Percentiles rank a stretch among this genome's conserved stretches.
These are phyloP conservation scores for Malthinus flaveolus DNA, from an alignment of 2,888 invertebrate species.

Conservation along the genomic window DNA sequence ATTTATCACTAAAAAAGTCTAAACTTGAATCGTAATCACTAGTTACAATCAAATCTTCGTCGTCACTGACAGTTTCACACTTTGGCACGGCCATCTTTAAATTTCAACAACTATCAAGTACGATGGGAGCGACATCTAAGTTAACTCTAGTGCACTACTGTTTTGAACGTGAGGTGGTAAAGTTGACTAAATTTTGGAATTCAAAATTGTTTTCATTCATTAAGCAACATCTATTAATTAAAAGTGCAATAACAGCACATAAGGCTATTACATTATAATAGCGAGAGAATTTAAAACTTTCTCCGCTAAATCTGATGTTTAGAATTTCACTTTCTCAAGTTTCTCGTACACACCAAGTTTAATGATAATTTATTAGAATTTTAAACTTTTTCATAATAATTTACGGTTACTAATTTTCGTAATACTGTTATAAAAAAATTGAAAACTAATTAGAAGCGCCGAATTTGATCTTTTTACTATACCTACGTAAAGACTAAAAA, in stretches of 20 bases:
- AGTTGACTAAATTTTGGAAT: background rate
- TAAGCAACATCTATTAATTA: background rate
- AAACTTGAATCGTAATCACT: constrained; percentile 54
- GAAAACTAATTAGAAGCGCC: too few relatives aligned
- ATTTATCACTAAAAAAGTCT: constrained; percentile 61
- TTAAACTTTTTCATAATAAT: background rate
- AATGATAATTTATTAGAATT: constrained; percentile 8
- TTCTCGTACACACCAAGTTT: constrained; percentile 25
- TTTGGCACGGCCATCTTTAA: constrained; percentile 31
- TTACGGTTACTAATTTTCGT: background rate
- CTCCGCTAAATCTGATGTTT: constrained; percentile 11
- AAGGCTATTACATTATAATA: constrained; percentile 12
- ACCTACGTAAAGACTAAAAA: too few relatives aligned
- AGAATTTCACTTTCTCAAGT: constrained; percentile 24
- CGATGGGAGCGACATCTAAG: too few relatives aligned
- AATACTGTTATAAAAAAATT: too few relatives aligned
- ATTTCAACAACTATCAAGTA: constrained; percentile 6
- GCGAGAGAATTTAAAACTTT: constrained; percentile 17
- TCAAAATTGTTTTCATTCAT: background rate
- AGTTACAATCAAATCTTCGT: constrained; percentile 37
- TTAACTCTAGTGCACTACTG: background rate
- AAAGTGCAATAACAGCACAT: constrained; percentile 3
- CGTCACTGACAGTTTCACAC: constrained; percentile 22
- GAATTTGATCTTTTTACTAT: too few relatives aligned
- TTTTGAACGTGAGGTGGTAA: constrained; percentile 6